phyloP scores from a whole-genome alignment of 2,888 invertebrate species.

The Nematopogon swammerdamellus region DNA sequence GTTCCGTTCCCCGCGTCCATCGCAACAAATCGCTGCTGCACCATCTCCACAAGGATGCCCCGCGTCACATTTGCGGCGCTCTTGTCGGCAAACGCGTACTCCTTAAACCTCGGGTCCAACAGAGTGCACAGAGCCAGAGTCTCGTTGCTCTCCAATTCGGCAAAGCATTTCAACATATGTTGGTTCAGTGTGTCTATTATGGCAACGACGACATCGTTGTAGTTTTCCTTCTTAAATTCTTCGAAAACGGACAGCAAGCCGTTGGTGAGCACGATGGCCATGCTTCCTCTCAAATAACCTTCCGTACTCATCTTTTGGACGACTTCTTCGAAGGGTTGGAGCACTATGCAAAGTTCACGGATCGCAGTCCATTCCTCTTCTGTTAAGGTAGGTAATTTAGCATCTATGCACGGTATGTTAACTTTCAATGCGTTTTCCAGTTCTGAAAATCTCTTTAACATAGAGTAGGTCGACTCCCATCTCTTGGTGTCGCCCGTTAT shows the following conservation, averaged over 20 bases:
- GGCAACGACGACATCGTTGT: background rate
- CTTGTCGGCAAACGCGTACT: background rate
- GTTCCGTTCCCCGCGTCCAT: background rate
- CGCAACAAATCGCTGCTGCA: background rate
- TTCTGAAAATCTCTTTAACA: background rate
- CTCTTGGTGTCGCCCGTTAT: background rate
- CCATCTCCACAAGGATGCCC: background rate
- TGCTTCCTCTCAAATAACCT: background rate
- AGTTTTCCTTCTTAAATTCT: background rate
- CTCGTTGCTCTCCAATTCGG: background rate
- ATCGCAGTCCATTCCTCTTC: background rate
- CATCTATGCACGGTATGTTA: background rate
- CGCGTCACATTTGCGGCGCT: background rate
- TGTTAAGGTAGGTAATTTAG: background rate
- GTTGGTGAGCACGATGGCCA: background rate
- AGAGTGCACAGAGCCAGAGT: background rate
- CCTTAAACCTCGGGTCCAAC: background rate
- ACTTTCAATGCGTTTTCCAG: background rate
- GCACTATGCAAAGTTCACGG: background rate
- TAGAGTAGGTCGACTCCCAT: background rate
- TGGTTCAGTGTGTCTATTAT: background rate
- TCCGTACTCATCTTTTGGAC: background rate
- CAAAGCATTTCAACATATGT: background rate
- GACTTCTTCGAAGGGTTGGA: background rate
- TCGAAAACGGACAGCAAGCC: background rate